Evolutionary conservation across 1,140 invertebrate species (phyloP).

Genomic region (Colletes latitarsis): DNA sequence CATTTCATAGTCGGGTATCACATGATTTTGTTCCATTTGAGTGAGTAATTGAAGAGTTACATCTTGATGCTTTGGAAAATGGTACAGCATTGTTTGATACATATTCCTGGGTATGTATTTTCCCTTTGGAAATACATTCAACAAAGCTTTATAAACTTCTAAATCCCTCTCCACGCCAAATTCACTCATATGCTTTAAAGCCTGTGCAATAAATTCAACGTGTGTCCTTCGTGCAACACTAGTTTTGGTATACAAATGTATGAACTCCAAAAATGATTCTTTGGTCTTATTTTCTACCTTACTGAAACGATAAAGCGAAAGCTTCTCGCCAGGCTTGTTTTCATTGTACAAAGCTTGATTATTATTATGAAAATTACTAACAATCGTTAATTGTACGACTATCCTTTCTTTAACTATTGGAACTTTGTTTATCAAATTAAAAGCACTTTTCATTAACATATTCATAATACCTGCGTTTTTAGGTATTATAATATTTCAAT

Average conservation of each 20-base stretch:
- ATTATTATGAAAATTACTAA: slow-evolving; percentile 16
- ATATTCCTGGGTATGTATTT: slow-evolving; percentile 91
- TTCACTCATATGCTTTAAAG: slow-evolving; percentile 93
- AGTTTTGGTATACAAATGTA: slow-evolving; percentile 86
- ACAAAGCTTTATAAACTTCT: slow-evolving; percentile 93
- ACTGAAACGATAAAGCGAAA: slow-evolving; percentile 77
- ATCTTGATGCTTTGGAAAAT: slow-evolving; percentile 97
- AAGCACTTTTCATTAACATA: not conserved
- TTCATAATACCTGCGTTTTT: slow-evolving; percentile 6
- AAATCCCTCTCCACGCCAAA: slow-evolving; percentile 95
- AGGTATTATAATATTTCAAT: not conserved
- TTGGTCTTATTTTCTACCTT: slow-evolving; percentile 86
- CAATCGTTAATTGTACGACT: not conserved
- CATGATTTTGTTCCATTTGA: slow-evolving; percentile 95
- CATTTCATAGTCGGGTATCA: slow-evolving; percentile 95
- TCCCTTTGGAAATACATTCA: slow-evolving; percentile 96
- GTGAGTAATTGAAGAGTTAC: slow-evolving; percentile 93
- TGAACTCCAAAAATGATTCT: slow-evolving; percentile 87
- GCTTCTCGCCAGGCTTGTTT: not conserved
- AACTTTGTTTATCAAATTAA: not conserved
- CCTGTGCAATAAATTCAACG: slow-evolving; percentile 96
- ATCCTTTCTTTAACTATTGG: not conserved
- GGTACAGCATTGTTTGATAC: slow-evolving; percentile 93
- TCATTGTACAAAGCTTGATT: not conserved
- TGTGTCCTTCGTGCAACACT: slow-evolving; percentile 87